These are phyloP conservation scores for Epistrophe eligans DNA, from an alignment of 2,888 invertebrate species.

Conservation along the genomic window DNA sequence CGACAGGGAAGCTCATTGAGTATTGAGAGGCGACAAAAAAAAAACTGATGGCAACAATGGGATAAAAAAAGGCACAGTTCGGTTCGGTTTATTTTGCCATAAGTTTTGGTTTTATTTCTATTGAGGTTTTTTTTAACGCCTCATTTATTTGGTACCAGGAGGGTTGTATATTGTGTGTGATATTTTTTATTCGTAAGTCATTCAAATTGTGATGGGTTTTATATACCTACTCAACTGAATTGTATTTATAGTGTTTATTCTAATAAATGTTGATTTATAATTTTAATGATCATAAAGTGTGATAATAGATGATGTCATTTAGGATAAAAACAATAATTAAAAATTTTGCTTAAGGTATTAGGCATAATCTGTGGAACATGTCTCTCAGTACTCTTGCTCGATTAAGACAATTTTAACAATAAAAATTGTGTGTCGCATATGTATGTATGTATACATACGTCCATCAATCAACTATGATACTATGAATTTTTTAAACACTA, in stretches of 20 bases:
- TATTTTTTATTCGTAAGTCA: not conserved
- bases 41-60: slow-evolving; percentile 65
- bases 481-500: too few species aligned
- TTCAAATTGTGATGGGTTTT: slow-evolving; percentile 1
- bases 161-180: slow-evolving; percentile 9
- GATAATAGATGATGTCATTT: not conserved
- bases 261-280: slow-evolving; percentile 11
- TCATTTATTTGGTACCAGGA: slow-evolving; percentile 49
- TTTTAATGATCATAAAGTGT: slow-evolving; percentile 1
- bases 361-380: too few species aligned
- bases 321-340: not conserved
- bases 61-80: slow-evolving; percentile 65
- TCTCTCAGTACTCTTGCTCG: too few species aligned
- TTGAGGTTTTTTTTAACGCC: slow-evolving; percentile 64
- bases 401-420: too few species aligned
- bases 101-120: slow-evolving; percentile 70
- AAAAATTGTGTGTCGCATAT: too few species aligned
- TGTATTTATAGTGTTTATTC: slow-evolving; percentile 22
- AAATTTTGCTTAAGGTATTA: too few species aligned
- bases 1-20: slow-evolving; percentile 55
- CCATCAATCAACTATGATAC: too few species aligned
- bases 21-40: slow-evolving; percentile 43
- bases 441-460: too few species aligned
- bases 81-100: slow-evolving; percentile 54
- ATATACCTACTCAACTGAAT: slow-evolving; percentile 9